A percentile compares a stretch with the other conserved stretches of the same genome.
phyloP scores from a whole-genome alignment of 1,140 invertebrate genomes.

The Sycophila sp. region DNA sequence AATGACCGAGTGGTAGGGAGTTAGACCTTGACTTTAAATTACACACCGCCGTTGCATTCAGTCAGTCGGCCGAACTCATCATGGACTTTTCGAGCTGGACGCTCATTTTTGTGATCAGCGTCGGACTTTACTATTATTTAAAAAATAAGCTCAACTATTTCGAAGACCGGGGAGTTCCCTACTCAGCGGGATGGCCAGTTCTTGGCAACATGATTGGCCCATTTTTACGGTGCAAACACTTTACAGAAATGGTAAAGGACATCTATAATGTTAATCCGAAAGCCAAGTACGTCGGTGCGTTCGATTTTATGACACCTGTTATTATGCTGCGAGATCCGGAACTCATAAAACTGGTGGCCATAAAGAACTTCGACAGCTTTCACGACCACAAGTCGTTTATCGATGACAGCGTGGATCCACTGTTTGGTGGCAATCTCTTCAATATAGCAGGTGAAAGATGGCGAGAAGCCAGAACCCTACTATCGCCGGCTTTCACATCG shows the following conservation, averaged over 20 bases:
- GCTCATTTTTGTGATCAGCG: neutral
- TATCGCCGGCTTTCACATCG: constrained; percentile 70
- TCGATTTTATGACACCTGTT: constrained; percentile 48
- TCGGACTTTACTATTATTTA: neutral
- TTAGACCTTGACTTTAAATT: too few species aligned
- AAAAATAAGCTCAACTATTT: constrained; percentile 34
- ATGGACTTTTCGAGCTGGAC: neutral
- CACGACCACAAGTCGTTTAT: constrained; percentile 65
- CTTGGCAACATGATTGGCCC: constrained; percentile 40
- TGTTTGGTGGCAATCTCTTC: constrained; percentile 66
- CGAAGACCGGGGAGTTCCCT: constrained; percentile 40
- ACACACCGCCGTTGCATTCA: too few species aligned
- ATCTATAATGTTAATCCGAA: constrained; percentile 38
- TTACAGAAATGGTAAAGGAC: constrained; percentile 16
- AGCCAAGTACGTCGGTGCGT: constrained; percentile 48
- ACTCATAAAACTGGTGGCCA: constrained; percentile 59
- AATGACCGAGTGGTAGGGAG: too few species aligned
- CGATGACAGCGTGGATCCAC: constrained; percentile 59
- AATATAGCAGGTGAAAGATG: constrained; percentile 67
- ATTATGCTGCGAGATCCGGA: constrained; percentile 44
- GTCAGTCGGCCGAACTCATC: too few species aligned
- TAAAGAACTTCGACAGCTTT: constrained; percentile 75
- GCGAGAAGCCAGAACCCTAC: constrained; percentile 67
- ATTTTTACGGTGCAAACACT: constrained; percentile 31
- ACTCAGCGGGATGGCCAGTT: constrained; percentile 38